Evolutionary conservation across 2,113 vertebrate genomes (phyloP), one percentile per base, ranked within the genome.

Genomic region (Beaufortia kweichowensis): DNA sequence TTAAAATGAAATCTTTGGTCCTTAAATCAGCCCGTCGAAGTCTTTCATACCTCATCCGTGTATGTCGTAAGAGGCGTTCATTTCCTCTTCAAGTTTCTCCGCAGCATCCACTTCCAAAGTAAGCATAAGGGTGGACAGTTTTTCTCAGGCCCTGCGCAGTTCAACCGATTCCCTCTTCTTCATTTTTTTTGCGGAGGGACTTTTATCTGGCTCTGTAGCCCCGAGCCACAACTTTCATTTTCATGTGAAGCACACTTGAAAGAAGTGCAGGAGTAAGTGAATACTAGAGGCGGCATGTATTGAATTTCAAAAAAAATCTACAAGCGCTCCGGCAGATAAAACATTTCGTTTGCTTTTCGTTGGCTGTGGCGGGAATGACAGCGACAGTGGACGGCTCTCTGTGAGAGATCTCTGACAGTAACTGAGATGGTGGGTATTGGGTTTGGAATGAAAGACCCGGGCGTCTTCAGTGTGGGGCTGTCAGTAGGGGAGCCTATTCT

Each of bases 141-240:
- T 82, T 76, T 75, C 76, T 69, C 75, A 31, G 60, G 62, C 77
- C 65, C 77, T 65, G 46, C 46, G 73, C 71, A 74, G 70, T 79
- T 82, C 53, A 31, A 57, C 77, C 46, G 66, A 56, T 59, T 61
- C 64, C 56, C 23, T 69, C 39, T 66, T 50, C 19, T 23, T 48
- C 65, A 21, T 70, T 46, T 57, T 69, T 57, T 67, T 19, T 17
- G 29, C n/a, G 26, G 73, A 79, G 62, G 77, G 75, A 79, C 78
- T 80, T 83, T 83, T 83, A 83, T 83, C 81, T 83, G 31, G 33
- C 26, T 76, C 78, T 81, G 75, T 86, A 75, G 88, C 89, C 87
- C 76, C 82, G 26, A 82, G 91, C 84, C 46, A 88, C 82, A 90
- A 86, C 89, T 89, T 89, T 90, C 87, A 90, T 91, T 91, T 93